Conservation (phyloP, 2,888 invertebrate genomes). For the Drosophila leonis region DNA sequence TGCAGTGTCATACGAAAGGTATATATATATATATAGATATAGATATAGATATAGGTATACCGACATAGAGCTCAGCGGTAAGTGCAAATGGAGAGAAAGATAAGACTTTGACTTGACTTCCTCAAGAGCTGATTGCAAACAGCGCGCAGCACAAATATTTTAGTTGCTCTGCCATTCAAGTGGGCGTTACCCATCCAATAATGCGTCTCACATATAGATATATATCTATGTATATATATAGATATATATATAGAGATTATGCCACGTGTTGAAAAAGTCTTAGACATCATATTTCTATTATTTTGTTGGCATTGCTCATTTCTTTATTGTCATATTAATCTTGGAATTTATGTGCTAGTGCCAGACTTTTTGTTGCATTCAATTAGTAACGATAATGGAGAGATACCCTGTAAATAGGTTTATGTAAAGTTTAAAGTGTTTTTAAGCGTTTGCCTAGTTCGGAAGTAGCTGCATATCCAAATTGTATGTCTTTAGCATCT, state of each 20-base stretch:
- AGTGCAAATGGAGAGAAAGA: slow-evolving; percentile 36
- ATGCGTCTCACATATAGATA: slow-evolving; percentile 1
- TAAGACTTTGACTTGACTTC: slow-evolving; percentile 35
- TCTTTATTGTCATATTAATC: background rate
- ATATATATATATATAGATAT: slow-evolving; percentile 5
- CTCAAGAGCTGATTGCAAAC: slow-evolving; percentile 40
- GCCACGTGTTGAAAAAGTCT: background rate
- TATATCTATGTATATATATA: background rate
- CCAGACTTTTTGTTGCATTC: no score
- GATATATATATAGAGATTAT: slow-evolving; percentile 1
- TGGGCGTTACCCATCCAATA: slow-evolving; percentile 38
- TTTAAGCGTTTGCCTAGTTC: background rate
- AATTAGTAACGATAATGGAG: background rate
- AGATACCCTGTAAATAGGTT: background rate
- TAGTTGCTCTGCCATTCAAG: slow-evolving; percentile 15
- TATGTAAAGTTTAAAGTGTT: no score
- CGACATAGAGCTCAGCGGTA: slow-evolving; percentile 25
- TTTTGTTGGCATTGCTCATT: background rate
- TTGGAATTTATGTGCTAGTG: background rate
- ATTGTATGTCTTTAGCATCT: no score
- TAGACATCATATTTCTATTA: background rate
- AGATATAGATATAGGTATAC: slow-evolving; percentile 21
- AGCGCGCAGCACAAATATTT: slow-evolving; percentile 13
- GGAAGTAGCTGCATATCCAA: no score
- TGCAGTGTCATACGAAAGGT: background rate